These are phyloP conservation scores for Erythrolamprus reginae DNA, from an alignment of 2,113 vertebrate species.

Conservation along the genomic window DNA sequence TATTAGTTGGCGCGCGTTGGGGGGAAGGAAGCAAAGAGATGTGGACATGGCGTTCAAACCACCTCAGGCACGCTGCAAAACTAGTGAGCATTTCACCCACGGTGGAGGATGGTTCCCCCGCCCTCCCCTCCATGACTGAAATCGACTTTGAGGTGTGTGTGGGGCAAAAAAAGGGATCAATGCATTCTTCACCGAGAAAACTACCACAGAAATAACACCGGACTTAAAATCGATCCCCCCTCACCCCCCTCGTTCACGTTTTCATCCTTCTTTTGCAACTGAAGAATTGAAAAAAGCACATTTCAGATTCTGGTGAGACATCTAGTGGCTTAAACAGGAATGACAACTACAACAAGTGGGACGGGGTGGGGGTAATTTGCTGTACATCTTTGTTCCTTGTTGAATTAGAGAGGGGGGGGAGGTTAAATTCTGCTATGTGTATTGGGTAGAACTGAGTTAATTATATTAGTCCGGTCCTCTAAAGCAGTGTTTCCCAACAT, in stretches of 20 bases:
- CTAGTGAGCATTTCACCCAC: constrained; percentile 2
- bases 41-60: neutral
- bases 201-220: constrained; percentile 38
- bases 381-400: constrained; percentile 29
- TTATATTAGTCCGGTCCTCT: too few relatives aligned
- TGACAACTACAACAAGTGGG: constrained; percentile 6
- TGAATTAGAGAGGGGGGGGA: neutral
- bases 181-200: constrained; percentile 17
- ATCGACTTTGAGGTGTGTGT: constrained; percentile 6
- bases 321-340: constrained; percentile 22
- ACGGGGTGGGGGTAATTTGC: constrained; percentile 13
- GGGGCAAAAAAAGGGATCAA: constrained; percentile 42
- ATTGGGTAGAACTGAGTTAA: too few relatives aligned
- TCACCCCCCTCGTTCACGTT: constrained; percentile 5
- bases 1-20: too few relatives aligned
- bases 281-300: constrained; percentile 32
- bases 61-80: neutral
- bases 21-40: neutral
- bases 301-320: constrained; percentile 37
- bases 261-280: neutral
- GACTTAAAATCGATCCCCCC: constrained; percentile 31
- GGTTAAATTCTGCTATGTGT: constrained; percentile 18
- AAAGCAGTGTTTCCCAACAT: too few relatives aligned
- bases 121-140: constrained; percentile 1
- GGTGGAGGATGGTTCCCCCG: constrained; percentile 9